Evolutionary conservation across 2,113 vertebrate species (phyloP), one percentile per base, ranked within the genome.

Genomic region (Nerophis lumbriciformis): DNA sequence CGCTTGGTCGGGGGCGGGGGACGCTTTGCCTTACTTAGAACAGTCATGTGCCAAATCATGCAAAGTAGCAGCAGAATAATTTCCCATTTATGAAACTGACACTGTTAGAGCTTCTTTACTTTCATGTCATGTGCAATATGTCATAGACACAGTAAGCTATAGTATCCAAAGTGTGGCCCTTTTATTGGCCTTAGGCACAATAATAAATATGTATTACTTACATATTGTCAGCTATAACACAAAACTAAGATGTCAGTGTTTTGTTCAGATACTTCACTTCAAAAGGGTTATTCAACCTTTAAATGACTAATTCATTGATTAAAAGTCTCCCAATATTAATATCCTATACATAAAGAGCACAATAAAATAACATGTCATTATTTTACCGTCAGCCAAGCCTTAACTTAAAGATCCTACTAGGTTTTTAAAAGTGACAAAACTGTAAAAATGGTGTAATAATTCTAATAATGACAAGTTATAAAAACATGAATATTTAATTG

Each of bases 41-140:
- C 57, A 35, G 42, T 28, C 28, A 28, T n/a, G 72, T 80, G 80
- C 78, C 81, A 83, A 82, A 79, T 74, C 16, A 13, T 51, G 44
- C 42, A 19, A 53, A 57, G 68, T 42, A 58, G 53, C n/a, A 10
- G 51, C 51, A n/a, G 28, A 60, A 61, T 8, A 59, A 66, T 71
- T 63, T 73, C 48, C 61, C 54, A 59, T 79, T 70, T 48, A 15
- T 59, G 61, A 50, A 36, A 59, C 61, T 52, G 48, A 54, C 45
- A 50, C 19, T 68, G 6, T 35, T 51, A 51, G 49, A 5, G 9
- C 15, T n/a, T 16, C 16, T 51, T n/a, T n/a, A 51, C 16, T 28
- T 58, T 61, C 70, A 53, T 53, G 21, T 35, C 15, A 61, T 50
- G 59, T 83, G 77, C 76, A 83, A 72, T 84, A 70, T 66, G 28